phyloP scores from a whole-genome alignment of 2,113 vertebrate species.

The Phylloscopus whistleri region DNA sequence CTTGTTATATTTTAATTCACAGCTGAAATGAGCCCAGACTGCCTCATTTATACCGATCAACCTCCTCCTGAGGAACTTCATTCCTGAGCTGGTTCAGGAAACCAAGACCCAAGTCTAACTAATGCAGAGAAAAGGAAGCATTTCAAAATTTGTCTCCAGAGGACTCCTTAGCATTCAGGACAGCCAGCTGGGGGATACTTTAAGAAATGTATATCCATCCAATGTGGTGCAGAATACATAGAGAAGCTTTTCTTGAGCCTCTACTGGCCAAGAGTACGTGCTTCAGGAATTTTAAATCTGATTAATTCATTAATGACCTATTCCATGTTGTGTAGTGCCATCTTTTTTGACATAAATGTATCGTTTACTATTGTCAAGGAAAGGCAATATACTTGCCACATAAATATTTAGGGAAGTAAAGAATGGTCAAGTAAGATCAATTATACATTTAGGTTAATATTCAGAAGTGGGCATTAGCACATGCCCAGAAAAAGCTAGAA shows the following conservation, averaged over 20 bases:
- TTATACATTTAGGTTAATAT: not conserved
- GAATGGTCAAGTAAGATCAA: not conserved
- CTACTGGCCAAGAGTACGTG: accelerated
- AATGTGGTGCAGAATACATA: not conserved
- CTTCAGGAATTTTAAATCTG: not conserved
- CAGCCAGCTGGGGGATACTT: not conserved
- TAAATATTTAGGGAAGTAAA: not conserved
- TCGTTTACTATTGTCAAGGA: not conserved
- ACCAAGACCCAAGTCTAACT: not conserved
- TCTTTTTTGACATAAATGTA: not conserved
- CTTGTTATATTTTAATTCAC: slow-evolving; percentile 44
- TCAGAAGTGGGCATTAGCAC: not conserved
- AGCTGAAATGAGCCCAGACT: not conserved
- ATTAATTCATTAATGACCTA: not conserved
- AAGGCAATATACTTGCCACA: not conserved
- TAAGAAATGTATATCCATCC: not conserved
- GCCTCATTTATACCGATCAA: slow-evolving; percentile 26
- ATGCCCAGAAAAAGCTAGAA: not conserved
- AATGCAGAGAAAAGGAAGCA: not conserved
- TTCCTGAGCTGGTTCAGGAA: not conserved
- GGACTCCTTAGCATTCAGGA: not conserved
- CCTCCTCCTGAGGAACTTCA: not conserved
- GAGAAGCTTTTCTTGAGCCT: not conserved
- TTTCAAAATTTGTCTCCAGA: not conserved
- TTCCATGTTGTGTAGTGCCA: not conserved